Evolutionary conservation across 2,797 vertebrate genomes (phyloP).

Genomic region (Hapalemur alaotrensis): DNA sequence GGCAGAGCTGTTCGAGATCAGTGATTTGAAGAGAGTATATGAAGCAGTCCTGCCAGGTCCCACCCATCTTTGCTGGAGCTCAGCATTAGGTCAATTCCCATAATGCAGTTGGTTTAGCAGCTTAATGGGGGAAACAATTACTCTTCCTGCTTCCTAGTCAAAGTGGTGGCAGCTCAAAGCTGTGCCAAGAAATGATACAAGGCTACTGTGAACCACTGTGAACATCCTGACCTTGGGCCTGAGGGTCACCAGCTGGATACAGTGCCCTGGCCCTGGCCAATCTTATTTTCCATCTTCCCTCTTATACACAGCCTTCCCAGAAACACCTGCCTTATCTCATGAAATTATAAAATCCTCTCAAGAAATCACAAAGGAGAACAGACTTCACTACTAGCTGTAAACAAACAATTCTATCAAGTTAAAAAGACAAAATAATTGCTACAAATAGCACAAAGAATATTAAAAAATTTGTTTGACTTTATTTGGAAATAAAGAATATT

Average conservation of each 20-base stretch:
- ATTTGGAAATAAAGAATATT: background rate
- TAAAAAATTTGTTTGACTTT: too few species aligned
- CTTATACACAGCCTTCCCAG: background rate
- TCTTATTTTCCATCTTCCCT: background rate
- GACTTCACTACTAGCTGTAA: background rate
- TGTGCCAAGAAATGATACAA: slow-evolving; percentile 75
- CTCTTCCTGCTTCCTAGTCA: slow-evolving; percentile 65
- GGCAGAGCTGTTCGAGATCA: slow-evolving; percentile 79
- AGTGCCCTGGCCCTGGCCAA: background rate
- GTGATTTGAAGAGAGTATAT: slow-evolving; percentile 80
- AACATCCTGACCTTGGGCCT: slow-evolving; percentile 5
- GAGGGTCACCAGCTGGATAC: background rate
- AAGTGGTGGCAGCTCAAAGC: slow-evolving; percentile 65
- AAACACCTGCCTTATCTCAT: background rate
- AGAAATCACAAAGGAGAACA: background rate
- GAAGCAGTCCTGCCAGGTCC: background rate
- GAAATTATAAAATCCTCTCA: background rate
- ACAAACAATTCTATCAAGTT: background rate
- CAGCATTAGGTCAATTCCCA: slow-evolving; percentile 74
- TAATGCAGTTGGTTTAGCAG: slow-evolving; percentile 78
- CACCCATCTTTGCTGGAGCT: background rate
- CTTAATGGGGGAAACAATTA: slow-evolving; percentile 81
- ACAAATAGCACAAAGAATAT: slow-evolving; percentile 6
- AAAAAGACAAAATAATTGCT: slow-evolving; percentile 36
- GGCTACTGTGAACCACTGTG: slow-evolving; percentile 11